Percentiles rank a stretch among this genome's conserved stretches.
Evolutionary conservation across 2,797 vertebrate species (phyloP).

Genomic region (Macrochelys suwanniensis): DNA sequence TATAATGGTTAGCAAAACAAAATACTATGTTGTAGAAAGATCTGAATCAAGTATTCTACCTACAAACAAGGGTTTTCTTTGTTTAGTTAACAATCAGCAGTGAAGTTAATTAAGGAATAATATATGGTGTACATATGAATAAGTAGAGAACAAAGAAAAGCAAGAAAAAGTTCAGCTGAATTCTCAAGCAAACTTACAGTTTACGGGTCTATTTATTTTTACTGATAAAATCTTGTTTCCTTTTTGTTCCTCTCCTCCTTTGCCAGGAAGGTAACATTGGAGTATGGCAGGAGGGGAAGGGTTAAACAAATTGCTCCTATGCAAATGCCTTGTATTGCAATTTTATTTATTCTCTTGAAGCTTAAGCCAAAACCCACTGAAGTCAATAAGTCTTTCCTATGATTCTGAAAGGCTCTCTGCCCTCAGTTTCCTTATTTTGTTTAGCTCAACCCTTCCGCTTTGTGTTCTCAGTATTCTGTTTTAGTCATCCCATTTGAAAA

Average conservation of each 20-base stretch:
- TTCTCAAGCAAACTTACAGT: not conserved
- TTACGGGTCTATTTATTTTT: not conserved
- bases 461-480: not conserved
- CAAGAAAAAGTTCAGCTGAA: not conserved
- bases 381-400: not conserved
- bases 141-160: not conserved
- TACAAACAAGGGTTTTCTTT: not conserved
- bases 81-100: not conserved
- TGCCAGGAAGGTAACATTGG: not conserved
- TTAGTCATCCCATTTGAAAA: not conserved
- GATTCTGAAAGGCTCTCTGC: not conserved
- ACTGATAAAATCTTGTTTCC: not conserved
- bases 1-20: not conserved
- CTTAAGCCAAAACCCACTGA: not conserved
- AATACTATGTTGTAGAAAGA: not conserved
- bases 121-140: not conserved
- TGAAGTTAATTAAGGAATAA: not conserved
- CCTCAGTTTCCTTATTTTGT: not conserved
- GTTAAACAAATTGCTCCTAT: not conserved
- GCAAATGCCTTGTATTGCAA: not conserved
- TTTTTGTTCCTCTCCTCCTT: not conserved
- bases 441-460: not conserved
- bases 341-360: not conserved
- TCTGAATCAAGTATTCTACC: not conserved
- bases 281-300: not conserved